A percentile compares a stretch with the other conserved stretches of the same genome.
Evolutionary conservation across 2,888 invertebrate species (phyloP).

Genomic region (Carpatolechia fugitivella): DNA sequence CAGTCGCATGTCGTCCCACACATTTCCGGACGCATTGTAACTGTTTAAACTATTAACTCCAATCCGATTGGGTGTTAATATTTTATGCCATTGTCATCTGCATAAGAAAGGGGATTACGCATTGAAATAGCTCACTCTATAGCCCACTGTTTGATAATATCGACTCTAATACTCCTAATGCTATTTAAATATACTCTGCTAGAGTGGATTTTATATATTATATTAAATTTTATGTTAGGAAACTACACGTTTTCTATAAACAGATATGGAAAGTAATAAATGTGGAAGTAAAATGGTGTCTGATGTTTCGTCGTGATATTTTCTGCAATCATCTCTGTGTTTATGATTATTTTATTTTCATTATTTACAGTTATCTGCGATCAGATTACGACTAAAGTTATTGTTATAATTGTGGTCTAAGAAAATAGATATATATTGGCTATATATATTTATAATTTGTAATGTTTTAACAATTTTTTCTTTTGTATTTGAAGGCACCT

Average conservation of each 20-base stretch:
- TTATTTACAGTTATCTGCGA: slow-evolving; percentile 1
- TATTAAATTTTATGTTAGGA: neutral
- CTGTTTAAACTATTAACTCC: slow-evolving; percentile 44
- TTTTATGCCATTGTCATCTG: slow-evolving; percentile 31
- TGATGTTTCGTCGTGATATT: neutral
- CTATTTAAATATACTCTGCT: slow-evolving; percentile 8
- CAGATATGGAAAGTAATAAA: slow-evolving; percentile 1
- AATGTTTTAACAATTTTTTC: too few relatives aligned
- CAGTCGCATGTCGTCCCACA: slow-evolving; percentile 51
- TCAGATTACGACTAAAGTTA: neutral
- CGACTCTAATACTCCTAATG: slow-evolving; percentile 8
- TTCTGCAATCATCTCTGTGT: neutral
- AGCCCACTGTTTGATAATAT: slow-evolving; percentile 18
- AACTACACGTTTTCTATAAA: slow-evolving; percentile 2
- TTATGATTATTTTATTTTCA: slow-evolving; percentile 5
- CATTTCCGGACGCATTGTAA: slow-evolving; percentile 58
- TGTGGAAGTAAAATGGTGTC: neutral
- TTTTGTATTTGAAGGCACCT: too few relatives aligned
- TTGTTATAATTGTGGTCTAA: neutral
- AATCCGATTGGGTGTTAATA: slow-evolving; percentile 40
- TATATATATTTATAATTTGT: too few relatives aligned
- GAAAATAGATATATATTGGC: neutral
- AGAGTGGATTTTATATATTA: neutral
- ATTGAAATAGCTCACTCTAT: slow-evolving; percentile 22
- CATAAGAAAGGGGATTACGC: slow-evolving; percentile 30